Evolutionary conservation across 2,113 vertebrate species (phyloP).

Genomic region (Danionella cerebrum): DNA sequence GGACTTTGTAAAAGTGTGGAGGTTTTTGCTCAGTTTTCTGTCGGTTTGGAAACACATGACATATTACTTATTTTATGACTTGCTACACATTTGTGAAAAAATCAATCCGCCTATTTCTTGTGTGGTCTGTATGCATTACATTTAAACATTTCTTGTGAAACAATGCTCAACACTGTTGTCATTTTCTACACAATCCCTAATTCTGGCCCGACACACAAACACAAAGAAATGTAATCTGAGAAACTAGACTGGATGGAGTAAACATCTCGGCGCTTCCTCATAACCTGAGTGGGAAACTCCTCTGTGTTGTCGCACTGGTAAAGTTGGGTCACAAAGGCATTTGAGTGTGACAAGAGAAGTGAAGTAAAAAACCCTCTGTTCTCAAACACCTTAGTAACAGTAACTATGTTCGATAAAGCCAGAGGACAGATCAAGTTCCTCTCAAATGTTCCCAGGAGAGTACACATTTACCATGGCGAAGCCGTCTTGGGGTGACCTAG

Average conservation of each 20-base stretch:
- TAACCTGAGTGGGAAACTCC: not conserved
- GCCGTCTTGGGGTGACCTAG: not conserved
- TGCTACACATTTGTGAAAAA: too few species aligned
- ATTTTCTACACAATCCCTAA: too few species aligned
- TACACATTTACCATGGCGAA: not conserved
- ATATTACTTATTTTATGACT: too few species aligned
- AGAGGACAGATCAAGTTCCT: not conserved
- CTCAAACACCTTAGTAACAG: conserved; percentile 28
- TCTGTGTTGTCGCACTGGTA: not conserved
- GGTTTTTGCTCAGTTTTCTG: too few species aligned
- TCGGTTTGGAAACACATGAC: too few species aligned
- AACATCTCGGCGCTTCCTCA: not conserved
- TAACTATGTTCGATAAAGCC: not conserved
- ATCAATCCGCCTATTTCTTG: too few species aligned
- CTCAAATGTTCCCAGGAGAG: not conserved
- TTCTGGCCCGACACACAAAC: too few species aligned
- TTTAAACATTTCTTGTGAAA: too few species aligned
- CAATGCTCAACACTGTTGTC: too few species aligned
- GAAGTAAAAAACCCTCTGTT: not conserved
- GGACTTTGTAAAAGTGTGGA: too few species aligned
- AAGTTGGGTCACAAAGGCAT: conserved; percentile 1
- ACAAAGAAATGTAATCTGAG: not conserved
- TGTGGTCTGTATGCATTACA: too few species aligned
- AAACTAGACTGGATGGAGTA: not conserved
- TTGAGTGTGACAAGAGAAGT: too few species aligned